Evolutionary conservation across 2,113 vertebrate species (phyloP).

Genomic region (Leucoraja erinaceus): DNA sequence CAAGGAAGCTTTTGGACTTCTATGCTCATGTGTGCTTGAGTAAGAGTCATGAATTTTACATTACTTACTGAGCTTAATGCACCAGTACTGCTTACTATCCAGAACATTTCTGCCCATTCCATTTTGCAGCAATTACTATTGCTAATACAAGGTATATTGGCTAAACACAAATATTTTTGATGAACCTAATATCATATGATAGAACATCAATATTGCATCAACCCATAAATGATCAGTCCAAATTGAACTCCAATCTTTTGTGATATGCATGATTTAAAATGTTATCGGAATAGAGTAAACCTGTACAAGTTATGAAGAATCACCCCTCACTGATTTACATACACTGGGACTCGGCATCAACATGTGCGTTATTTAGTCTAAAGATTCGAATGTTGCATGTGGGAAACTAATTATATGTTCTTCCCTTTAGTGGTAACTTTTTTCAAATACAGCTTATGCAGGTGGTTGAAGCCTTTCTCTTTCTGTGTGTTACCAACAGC

Average conservation of each 20-base stretch:
- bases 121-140: neutral
- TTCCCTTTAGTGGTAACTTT: neutral
- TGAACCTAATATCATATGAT: neutral
- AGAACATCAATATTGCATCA: neutral
- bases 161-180: neutral
- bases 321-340: neutral
- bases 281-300: neutral
- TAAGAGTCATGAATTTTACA: no score
- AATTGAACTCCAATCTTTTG: neutral
- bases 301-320: neutral
- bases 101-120: neutral
- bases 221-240: neutral
- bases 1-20: no score
- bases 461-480: neutral
- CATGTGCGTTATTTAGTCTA: neutral
- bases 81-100: no score
- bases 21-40: no score
- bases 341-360: neutral
- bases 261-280: neutral
- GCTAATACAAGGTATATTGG: no score
- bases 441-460: neutral
- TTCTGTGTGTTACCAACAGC: neutral
- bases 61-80: no score
- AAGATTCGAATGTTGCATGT: neutral
- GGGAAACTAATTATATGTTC: neutral